Evolutionary conservation across 1,140 invertebrate species (phyloP).

Genomic region (Zeugodacus cucurbitae): DNA sequence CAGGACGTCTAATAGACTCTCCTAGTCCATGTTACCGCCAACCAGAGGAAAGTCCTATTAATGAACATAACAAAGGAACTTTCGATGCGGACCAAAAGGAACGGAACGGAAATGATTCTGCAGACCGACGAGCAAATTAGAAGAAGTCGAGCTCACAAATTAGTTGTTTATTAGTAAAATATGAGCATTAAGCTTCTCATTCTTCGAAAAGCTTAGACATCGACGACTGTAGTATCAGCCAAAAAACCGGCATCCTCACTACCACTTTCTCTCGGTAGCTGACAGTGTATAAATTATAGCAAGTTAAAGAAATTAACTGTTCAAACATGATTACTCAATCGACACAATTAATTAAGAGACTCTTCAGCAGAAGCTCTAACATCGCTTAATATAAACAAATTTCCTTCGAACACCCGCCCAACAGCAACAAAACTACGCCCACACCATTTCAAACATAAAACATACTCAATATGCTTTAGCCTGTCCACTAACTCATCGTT

Average conservation of each 20-base stretch:
- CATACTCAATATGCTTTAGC: background rate
- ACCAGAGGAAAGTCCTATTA: too few species aligned
- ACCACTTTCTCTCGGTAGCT: background rate
- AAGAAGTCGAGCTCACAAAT: too few species aligned
- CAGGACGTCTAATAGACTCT: too few species aligned
- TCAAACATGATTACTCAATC: background rate
- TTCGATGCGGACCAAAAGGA: too few species aligned
- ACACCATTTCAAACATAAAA: background rate
- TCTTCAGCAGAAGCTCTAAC: background rate
- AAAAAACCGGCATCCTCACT: background rate
- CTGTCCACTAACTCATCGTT: background rate
- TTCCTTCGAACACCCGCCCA: background rate
- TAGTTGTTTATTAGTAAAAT: too few species aligned
- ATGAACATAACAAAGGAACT: too few species aligned
- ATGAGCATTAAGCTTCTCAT: too few species aligned
- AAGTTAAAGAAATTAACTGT: background rate
- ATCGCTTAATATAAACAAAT: background rate
- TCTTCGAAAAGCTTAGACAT: background rate
- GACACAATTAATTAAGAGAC: background rate
- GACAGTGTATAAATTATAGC: background rate
- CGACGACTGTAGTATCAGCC: background rate
- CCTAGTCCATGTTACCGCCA: too few species aligned
- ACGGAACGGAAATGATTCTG: too few species aligned
- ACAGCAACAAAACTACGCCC: background rate
- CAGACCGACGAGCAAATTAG: too few species aligned